Percentiles rank a stretch among this genome's conserved stretches.
phyloP scores from a whole-genome alignment of 35 echinoderm and acorn worm genomes.

The Apostichopus californicus region DNA sequence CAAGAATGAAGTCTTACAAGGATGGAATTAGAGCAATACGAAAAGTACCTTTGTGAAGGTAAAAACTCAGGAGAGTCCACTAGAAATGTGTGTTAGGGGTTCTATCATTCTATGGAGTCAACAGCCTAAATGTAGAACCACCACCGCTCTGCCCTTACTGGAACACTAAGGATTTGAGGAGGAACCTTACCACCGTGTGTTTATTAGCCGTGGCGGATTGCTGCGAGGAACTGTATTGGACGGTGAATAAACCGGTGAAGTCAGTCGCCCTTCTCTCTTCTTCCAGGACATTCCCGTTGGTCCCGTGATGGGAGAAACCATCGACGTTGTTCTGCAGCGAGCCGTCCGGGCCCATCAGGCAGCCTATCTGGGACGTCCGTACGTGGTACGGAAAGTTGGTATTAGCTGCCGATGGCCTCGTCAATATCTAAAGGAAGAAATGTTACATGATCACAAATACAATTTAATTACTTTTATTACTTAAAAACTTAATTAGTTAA shows the following conservation, averaged over 20 bases:
- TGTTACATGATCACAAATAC: too few species aligned
- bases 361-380: constrained; percentile 82
- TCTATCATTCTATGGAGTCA: too few species aligned
- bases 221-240: constrained; percentile 28
- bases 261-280: constrained; percentile 49
- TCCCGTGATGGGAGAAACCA: constrained; percentile 69
- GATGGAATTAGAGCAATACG: too few species aligned
- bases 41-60: too few species aligned
- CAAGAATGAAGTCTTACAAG: too few species aligned
- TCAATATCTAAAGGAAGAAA: constrained; percentile 64
- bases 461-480: too few species aligned
- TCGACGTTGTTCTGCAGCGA: constrained; percentile 68
- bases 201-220: background rate
- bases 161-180: too few species aligned
- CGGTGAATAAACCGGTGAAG: constrained; percentile 82
- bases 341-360: constrained; percentile 62
- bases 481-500: background rate
- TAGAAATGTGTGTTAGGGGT: too few species aligned
- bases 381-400: constrained; percentile 93
- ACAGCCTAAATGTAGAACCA: too few species aligned
- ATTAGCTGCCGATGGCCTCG: constrained; percentile 86
- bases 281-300: constrained; percentile 54
- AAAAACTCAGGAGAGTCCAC: too few species aligned
- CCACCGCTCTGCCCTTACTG: too few species aligned
- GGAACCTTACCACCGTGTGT: background rate